Evolutionary conservation across 2,888 invertebrate genomes (phyloP), one percentile per base, ranked within the genome.

Genomic region (Callinectes sapidus): DNA sequence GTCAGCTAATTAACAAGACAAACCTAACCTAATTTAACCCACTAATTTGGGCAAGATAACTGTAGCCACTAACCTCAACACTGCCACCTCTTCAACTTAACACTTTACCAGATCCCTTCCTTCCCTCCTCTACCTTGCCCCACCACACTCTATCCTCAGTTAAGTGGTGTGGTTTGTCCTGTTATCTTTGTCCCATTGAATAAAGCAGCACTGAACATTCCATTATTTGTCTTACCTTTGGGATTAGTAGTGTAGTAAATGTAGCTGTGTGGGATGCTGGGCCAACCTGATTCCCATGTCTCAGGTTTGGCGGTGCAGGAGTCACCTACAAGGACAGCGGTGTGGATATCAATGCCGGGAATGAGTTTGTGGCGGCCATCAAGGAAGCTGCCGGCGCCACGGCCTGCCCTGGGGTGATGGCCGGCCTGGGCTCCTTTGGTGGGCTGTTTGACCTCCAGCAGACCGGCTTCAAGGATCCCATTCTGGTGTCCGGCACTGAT

Each of bases 291-390:
- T 6, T 61, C 5, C 2, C 61, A 6, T 28, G n/a, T 71, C 35
- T 35, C 35, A 81, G 81, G 81, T 81, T 16, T 35, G 35, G 71
- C 13, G 28, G 71, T 10, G 71, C 32, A 0, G 81, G 81, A 2
- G 14, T 98, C 66, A 98, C 98, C 0, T 99, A 99, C 96, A 97
- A 98, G 94, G 97, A 95, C 71, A 95, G 96, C 95, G 99, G 99
- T 0, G 99, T 99, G 1, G 98, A 99, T 95, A 99, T 99, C 95
- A 97, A 97, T 95, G 98, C 98, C 1, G 99, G 99, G 0, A 98
- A 99, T 95, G 97, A 97, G 55, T 96, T 99, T 5, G 98, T 99
- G 0, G 96, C 97, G 13, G 95, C 95, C 71, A 98, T 99, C 92
- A 98, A 98, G 95, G 97, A 98, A 0, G 95, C 97, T 0, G 98